These are phyloP conservation scores for Casuarius casuarius DNA, from an alignment of 2,113 vertebrate genomes.

Conservation along the genomic window DNA sequence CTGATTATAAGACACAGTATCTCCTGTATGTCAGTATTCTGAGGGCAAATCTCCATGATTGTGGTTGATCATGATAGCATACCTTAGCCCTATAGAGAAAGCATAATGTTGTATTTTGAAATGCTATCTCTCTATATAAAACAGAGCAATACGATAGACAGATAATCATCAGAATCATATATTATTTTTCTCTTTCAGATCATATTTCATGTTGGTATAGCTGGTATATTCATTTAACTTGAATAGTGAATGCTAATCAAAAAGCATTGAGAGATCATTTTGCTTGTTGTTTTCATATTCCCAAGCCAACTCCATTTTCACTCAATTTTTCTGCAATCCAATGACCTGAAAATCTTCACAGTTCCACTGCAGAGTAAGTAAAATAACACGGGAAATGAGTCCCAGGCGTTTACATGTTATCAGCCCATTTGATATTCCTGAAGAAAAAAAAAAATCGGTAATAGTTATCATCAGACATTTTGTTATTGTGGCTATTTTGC, in stretches of 20 bases:
- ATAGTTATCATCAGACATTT: neutral
- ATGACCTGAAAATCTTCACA: neutral
- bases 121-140: neutral
- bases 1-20: neutral
- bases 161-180: neutral
- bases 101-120: neutral
- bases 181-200: neutral
- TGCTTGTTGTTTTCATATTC: neutral
- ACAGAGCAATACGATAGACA: neutral
- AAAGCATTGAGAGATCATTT: neutral
- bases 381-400: neutral
- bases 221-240: neutral
- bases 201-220: neutral
- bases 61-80: neutral
- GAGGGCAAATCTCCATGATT: neutral
- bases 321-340: neutral
- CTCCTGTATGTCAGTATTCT: neutral
- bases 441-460: neutral
- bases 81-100: neutral
- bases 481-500: neutral
- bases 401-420: neutral
- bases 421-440: accelerated
- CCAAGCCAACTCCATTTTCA: neutral
- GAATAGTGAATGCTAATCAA: neutral
- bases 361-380: neutral